Base-by-base conservation (phyloP, 2,113 vertebrate genomes). In the Oncorhynchus mykiss region DNA sequence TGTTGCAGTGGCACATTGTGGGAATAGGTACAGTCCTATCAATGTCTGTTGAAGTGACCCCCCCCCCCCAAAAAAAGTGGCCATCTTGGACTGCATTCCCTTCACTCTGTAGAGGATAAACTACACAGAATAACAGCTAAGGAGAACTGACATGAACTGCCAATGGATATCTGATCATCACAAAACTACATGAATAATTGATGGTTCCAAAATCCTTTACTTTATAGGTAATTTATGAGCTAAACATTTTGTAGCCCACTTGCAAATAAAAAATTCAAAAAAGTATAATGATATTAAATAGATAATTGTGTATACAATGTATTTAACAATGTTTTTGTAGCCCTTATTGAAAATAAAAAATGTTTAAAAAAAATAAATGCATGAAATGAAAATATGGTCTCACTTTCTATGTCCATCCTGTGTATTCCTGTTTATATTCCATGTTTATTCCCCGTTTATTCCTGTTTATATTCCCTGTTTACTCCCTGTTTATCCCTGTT, bases 201-300 rank as follows among this genome's bases (percentile, higher is more conserved):
- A 51, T 51, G 49, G 13, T 4, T 51, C 14, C 9, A 51, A 51
- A 51, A 51, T 1, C 49, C 49, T 3, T 54, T 2, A 45, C 39
- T 18, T 70, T 16, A 11, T 12, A 22, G n/a, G 68, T 22, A n/a
- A 34, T 11, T 13, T 31, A n/a, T 18, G 39, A 48, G 1, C 20
- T n/a, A 8, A 70, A 45, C 31, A 22, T 49, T 22, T 69, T 39
- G 8, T 89, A 90, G 87, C 29, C 82, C 78, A 82, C 78, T 87
- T 77, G 87, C 89, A 91, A 91, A 84, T 75, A 88, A 88, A 87
- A 54, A 31, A 75, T 76, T 76, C 69, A 3, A 72, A 12, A 75
- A 78, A 84, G 2, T 27, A 72, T 2, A 8, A 72, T 14, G 77
- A 57, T 86, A 82, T 59, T 25, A 4, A 51, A 51, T 51, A 51